phyloP scores from a whole-genome alignment of 23 tunicate species.

The Diplosoma virens region DNA sequence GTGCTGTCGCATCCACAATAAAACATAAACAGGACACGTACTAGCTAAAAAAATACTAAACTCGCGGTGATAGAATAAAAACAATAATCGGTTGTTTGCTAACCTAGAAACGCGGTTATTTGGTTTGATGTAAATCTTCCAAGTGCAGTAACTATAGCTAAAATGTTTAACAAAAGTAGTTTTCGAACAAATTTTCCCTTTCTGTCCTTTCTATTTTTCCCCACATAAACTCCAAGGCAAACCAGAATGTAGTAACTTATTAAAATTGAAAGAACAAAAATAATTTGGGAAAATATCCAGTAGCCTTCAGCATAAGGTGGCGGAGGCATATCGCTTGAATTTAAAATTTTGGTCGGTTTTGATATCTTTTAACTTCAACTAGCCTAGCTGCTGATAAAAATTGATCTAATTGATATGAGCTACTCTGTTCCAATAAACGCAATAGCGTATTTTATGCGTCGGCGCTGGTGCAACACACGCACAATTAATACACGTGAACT shows the following conservation, averaged over 20 bases:
- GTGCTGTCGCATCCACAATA: conserved; percentile 72
- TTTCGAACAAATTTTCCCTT: neutral
- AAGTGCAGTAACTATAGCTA: neutral
- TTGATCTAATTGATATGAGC: too few relatives aligned
- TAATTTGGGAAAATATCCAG: conserved; percentile 61
- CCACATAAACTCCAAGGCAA: neutral
- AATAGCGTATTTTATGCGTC: too few relatives aligned
- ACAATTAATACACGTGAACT: too few relatives aligned
- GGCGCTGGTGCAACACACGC: too few relatives aligned
- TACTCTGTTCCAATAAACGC: too few relatives aligned
- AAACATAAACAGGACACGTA: conserved; percentile 50
- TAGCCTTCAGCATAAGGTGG: conserved; percentile 43
- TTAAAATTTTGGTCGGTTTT: too few relatives aligned
- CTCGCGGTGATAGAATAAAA: conserved; percentile 32
- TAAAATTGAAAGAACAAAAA: conserved; percentile 22
- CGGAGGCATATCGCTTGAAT: too few relatives aligned
- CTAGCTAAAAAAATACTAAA: conserved; percentile 35
- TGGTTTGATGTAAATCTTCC: conserved; percentile 45
- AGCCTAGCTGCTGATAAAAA: too few relatives aligned
- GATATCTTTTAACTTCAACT: too few relatives aligned
- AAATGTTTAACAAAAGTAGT: neutral
- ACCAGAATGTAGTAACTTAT: neutral
- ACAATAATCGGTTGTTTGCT: conserved; percentile 49
- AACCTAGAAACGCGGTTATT: conserved; percentile 45
- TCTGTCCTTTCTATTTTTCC: neutral